Evolutionary conservation across 2,797 vertebrate genomes (phyloP).

Genomic region (Rhinogobio ventralis): DNA sequence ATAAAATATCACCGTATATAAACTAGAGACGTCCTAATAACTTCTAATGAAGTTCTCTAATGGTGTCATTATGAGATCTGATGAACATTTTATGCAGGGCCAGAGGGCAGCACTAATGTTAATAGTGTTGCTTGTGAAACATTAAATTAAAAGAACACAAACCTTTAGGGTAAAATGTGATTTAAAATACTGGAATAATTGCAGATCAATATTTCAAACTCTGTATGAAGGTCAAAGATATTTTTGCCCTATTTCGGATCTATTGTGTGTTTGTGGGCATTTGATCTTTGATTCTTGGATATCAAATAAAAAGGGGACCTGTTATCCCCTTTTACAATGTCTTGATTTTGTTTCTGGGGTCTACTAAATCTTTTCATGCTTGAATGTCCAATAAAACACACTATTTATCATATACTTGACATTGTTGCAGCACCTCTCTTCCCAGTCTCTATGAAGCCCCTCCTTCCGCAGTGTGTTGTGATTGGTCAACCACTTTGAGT

Average conservation of each 20-base stretch:
- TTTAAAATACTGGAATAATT: not conserved
- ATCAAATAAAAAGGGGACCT: not conserved
- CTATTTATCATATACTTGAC: not conserved
- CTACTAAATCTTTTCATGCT: not conserved
- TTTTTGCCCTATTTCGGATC: no score
- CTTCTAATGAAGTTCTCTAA: not conserved
- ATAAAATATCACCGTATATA: not conserved
- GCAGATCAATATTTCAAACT: not conserved
- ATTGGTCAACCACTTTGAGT: not conserved
- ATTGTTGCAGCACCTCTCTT: no score
- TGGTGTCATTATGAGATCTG: not conserved
- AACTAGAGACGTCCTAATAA: not conserved
- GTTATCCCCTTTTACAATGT: not conserved
- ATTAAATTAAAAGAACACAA: not conserved
- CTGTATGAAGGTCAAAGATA: not conserved
- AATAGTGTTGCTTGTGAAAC: not conserved
- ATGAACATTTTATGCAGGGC: constrained; percentile 1
- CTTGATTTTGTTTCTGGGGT: not conserved
- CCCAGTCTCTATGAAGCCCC: no score
- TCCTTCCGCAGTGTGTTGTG: no score
- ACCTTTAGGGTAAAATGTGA: not conserved
- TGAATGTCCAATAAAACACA: not conserved
- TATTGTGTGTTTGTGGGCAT: not conserved
- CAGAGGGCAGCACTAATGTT: constrained; percentile 6
- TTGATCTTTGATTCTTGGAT: not conserved